These are phyloP conservation scores for Myrmophylax atrothorax DNA, from an alignment of 2,113 vertebrate species.

Conservation along the genomic window DNA sequence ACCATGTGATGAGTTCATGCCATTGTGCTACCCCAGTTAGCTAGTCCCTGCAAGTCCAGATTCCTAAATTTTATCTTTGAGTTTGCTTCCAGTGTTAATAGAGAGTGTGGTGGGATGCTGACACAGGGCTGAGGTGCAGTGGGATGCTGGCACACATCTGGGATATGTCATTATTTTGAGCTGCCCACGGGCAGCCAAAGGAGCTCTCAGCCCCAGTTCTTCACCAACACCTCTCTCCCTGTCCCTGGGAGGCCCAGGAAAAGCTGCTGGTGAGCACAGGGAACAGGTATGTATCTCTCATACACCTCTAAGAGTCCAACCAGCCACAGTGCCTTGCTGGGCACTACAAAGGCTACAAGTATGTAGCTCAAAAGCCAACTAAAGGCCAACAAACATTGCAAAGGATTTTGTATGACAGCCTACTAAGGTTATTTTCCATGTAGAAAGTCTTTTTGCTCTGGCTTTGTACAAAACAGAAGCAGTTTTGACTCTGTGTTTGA, in stretches of 20 bases:
- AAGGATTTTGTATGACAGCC: background rate
- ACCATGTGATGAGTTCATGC: background rate
- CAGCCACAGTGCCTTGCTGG: background rate
- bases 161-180: background rate
- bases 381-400: background rate
- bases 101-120: background rate
- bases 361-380: background rate
- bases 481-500: background rate
- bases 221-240: fast-evolving
- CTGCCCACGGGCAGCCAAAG: fast-evolving
- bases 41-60: background rate
- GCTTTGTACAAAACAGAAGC: background rate
- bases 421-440: background rate
- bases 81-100: fast-evolving
- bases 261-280: background rate
- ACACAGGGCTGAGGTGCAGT: background rate
- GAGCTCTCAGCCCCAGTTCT: background rate
- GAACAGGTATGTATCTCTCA: fast-evolving
- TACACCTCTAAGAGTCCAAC: fast-evolving
- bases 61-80: background rate
- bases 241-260: background rate
- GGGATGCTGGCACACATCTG: fast-evolving
- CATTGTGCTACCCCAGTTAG: fast-evolving
- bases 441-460: background rate
- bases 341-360: background rate